phyloP scores from a whole-genome alignment of 2,113 vertebrate genomes.

The Larimichthys crocea region DNA sequence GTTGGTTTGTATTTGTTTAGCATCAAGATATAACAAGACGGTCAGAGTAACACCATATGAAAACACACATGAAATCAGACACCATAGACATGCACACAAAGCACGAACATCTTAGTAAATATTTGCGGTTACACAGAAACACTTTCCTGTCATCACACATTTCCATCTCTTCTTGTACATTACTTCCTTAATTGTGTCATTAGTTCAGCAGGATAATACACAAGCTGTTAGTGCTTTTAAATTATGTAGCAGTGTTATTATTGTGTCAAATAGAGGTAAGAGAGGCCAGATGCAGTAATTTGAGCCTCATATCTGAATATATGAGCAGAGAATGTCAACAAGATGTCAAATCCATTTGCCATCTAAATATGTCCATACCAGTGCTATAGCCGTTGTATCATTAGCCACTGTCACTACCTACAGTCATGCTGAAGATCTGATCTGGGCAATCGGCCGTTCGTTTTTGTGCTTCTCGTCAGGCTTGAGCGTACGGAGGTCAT shows the following conservation, averaged over 20 bases:
- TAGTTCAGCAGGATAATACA: background rate
- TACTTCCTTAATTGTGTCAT: no score
- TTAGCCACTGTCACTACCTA: no score
- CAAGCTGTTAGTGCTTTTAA: background rate
- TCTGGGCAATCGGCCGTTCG: no score
- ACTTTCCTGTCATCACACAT: background rate
- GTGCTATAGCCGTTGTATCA: no score
- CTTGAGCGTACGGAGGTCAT: background rate
- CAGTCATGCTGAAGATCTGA: no score
- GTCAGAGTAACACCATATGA: no score
- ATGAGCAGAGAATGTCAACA: no score
- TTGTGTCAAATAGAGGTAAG: background rate
- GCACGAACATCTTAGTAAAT: background rate
- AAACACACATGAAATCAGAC: background rate
- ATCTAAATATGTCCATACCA: no score
- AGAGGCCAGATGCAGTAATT: constrained; percentile 2
- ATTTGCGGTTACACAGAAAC: background rate
- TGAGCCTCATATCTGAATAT: no score
- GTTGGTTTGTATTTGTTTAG: no score
- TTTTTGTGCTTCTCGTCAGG: background rate
- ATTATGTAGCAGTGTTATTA: constrained; percentile 10
- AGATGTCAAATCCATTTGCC: no score
- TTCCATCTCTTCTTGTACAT: background rate
- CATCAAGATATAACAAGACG: no score
- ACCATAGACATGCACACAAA: background rate